Conservation (phyloP, 2,888 invertebrate genomes). For the Bruchidius siliquastri region DNA sequence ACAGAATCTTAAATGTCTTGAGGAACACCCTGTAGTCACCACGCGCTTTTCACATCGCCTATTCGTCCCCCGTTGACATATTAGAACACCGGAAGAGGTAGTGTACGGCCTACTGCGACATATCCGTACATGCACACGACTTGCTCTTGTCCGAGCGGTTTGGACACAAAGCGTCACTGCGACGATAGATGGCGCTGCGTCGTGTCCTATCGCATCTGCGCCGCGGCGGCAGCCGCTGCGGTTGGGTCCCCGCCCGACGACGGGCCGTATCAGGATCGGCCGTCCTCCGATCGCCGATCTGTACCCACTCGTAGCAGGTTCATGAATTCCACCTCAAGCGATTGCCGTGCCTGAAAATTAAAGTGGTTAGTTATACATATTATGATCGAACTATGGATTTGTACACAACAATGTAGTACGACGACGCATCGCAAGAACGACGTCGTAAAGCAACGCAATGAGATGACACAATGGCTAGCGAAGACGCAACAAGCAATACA, state of each 20-base stretch:
- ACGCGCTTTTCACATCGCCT: neutral
- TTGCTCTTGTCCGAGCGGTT: neutral
- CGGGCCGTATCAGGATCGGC: constrained; percentile 44
- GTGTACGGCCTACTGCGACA: neutral
- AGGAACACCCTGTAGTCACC: neutral
- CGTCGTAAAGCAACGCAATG: no score
- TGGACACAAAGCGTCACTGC: neutral
- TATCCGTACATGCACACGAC: neutral
- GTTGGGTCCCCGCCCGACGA: neutral
- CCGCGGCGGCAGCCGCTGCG: neutral
- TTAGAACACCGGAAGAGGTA: neutral
- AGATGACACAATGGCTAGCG: no score
- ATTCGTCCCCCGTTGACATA: neutral
- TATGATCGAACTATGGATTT: no score
- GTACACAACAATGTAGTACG: no score
- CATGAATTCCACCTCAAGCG: constrained; percentile 86
- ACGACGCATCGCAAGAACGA: no score
- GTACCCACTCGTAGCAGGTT: constrained; percentile 80
- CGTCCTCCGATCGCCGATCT: constrained; percentile 61
- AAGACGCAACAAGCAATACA: no score
- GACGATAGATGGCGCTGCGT: neutral
- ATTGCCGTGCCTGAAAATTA: constrained; percentile 74
- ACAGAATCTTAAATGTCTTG: neutral
- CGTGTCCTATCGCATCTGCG: neutral
- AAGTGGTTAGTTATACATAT: no score